Evolutionary conservation across 2,888 invertebrate genomes (phyloP), one percentile per base, ranked within the genome.

Genomic region (Gari tellinella): DNA sequence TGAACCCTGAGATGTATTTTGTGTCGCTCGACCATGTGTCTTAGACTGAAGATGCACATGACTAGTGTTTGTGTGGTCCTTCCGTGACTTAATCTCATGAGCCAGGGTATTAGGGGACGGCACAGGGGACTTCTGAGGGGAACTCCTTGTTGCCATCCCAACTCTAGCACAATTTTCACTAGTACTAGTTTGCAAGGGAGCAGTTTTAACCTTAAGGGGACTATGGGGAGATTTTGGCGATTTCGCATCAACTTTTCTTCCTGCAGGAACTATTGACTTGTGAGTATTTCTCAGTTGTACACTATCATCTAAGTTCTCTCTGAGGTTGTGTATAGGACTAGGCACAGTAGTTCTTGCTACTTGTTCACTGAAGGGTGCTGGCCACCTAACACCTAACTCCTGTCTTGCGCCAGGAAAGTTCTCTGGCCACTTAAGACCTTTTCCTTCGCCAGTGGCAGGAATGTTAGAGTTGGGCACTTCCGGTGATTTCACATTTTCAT

Each of bases 221-320:
- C 43, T 41, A 23, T 26, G 43, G 8, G 52, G 31, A n/a, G 45
- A 15, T 57, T 69, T 49, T 12, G 19, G 21, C 14, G 65, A n/a
- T 69, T 77, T 56, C 26, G 48, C 15, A 41, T 60, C 41, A 19
- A 17, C 4, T 17, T 57, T 57, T 23, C 48, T 60, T 1, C 31
- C 52, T 26, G 21, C 43, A 1, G 62, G 31, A n/a, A 62, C 67
- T 8, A 66, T 56, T 0, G 46, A 60, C 45, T 57, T 51, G 60
- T 73, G 74, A 14, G 68, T 63, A 62, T 76, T 83, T 17, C 75
- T 60, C 14, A 84, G 74, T 61, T 86, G 86, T 5, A 85, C 69
- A 70, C 86, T 86, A 62, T 86, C 86, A 41, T 86, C 84, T 56
- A 86, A 75, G 53, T 77, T 75, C 37, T 68, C 68, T 0, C 56